Conservation (phyloP, 2,797 vertebrate species). For the Bradypodion pumilum region DNA sequence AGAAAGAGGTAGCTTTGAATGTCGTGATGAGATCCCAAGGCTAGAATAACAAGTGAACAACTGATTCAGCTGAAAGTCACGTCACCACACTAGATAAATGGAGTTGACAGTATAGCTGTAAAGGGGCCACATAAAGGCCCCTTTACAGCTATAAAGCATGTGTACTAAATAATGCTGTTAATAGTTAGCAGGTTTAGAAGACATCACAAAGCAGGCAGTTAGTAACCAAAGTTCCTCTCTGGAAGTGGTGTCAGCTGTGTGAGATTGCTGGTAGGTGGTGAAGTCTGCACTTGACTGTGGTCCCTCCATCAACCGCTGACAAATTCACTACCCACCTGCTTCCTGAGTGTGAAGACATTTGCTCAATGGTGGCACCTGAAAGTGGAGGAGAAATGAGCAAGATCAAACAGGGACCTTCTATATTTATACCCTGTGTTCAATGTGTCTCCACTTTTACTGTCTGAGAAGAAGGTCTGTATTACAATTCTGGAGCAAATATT, state of each 20-base stretch:
- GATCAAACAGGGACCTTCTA: neutral
- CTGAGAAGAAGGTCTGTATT: too few relatives aligned
- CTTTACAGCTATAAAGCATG: too few relatives aligned
- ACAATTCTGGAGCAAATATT: neutral
- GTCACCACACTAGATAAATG: neutral
- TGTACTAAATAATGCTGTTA: neutral
- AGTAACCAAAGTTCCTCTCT: neutral
- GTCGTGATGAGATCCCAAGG: neutral
- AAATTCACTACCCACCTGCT: conserved; percentile 57
- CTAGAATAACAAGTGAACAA: neutral
- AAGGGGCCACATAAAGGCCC: neutral
- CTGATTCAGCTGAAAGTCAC: neutral
- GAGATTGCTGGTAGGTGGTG: neutral
- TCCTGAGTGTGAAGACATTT: conserved; percentile 1
- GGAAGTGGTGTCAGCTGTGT: neutral
- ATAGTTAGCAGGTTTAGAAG: conserved; percentile 9
- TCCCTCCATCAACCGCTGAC: neutral
- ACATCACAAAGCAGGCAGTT: conserved; percentile 2
- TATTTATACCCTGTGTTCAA: neutral
- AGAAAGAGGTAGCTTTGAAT: neutral
- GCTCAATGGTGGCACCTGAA: conserved; percentile 49
- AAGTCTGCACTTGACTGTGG: neutral
- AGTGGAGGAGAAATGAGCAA: neutral
- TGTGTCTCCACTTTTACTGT: neutral
- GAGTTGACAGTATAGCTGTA: too few relatives aligned